Conservation (phyloP, 92 coral and sea anemone species). For the Actinernus sp. region DNA sequence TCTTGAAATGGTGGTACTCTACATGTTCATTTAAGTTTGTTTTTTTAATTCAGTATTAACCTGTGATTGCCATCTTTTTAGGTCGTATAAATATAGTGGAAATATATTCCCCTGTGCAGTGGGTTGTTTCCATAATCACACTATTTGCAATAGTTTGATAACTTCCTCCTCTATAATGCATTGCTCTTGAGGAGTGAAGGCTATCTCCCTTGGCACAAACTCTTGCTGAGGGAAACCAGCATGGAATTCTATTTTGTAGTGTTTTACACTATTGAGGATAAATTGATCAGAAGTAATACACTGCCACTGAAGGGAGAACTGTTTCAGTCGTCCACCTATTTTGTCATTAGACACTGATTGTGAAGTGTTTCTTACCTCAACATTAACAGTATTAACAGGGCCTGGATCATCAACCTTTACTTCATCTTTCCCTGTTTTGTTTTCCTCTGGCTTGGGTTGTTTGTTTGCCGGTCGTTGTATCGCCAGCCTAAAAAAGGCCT, state of each 20-base stretch:
- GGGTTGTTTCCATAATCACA: no score
- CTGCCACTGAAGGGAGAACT: constrained; percentile 45
- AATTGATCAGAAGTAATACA: constrained; percentile 42
- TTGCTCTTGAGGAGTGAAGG: no score
- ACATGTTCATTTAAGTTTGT: constrained; percentile 15
- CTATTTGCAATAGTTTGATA: no score
- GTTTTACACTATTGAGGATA: constrained; percentile 45
- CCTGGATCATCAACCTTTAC: no score
- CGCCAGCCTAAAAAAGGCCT: no score
- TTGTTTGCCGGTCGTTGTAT: no score
- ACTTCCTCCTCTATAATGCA: no score
- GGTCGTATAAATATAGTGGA: constrained; percentile 15
- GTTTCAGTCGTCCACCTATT: constrained; percentile 62
- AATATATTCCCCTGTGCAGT: constrained; percentile 1
- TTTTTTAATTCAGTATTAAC: constrained; percentile 22
- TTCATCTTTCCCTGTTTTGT: no score
- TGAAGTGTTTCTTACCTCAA: constrained; percentile 21
- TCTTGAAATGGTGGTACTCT: constrained; percentile 36
- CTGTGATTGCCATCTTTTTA: constrained; percentile 29
- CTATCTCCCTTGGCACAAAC: constrained; percentile 35
- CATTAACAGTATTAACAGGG: constrained; percentile 10
- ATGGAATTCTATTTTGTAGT: constrained; percentile 45
- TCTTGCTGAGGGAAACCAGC: constrained; percentile 11
- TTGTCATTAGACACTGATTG: constrained; percentile 24
- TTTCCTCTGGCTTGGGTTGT: no score